A percentile compares a stretch with the other conserved stretches of the same genome.
These are phyloP conservation scores for Cephus cinctus DNA, from an alignment of 1,140 invertebrate genomes.

Conservation along the genomic window DNA sequence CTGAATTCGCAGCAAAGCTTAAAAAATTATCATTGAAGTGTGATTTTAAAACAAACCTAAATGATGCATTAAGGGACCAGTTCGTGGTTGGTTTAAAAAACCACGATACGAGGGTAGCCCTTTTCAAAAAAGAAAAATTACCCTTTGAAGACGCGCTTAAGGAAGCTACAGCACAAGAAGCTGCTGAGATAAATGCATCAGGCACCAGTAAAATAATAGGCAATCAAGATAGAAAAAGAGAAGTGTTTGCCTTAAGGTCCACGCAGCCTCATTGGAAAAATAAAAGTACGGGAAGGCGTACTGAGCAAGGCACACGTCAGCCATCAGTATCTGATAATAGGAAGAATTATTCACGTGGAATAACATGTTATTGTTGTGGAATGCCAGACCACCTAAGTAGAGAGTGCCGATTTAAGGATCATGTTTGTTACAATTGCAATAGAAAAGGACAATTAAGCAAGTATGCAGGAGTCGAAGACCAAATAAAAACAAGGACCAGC, in stretches of 20 bases:
- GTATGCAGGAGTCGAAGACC: neutral
- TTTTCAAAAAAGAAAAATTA: slow-evolving; percentile 10
- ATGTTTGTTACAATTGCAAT: neutral
- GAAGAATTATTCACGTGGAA: neutral
- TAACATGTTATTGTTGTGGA: slow-evolving; percentile 4
- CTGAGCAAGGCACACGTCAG: neutral
- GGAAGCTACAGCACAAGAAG: slow-evolving; percentile 12
- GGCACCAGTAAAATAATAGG: neutral
- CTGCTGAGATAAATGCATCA: slow-evolving; percentile 11
- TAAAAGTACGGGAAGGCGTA: neutral
- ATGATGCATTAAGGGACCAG: slow-evolving; percentile 6
- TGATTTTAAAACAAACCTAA: slow-evolving; percentile 3
- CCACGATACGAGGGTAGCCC: slow-evolving; percentile 9
- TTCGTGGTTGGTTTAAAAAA: slow-evolving; percentile 12
- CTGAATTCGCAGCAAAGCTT: slow-evolving; percentile 11
- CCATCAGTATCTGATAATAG: neutral
- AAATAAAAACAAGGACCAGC: neutral
- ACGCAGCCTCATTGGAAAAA: too few species aligned
- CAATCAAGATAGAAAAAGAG: neutral
- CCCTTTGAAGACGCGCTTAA: slow-evolving; percentile 12
- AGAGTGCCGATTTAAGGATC: neutral
- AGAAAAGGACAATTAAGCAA: neutral
- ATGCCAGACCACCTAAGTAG: neutral
- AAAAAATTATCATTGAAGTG: slow-evolving; percentile 12
- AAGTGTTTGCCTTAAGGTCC: neutral